Percentiles rank a stretch among this genome's conserved stretches.
phyloP scores from a whole-genome alignment of 2,888 invertebrate genomes.

The Chrysolina oricalcia region DNA sequence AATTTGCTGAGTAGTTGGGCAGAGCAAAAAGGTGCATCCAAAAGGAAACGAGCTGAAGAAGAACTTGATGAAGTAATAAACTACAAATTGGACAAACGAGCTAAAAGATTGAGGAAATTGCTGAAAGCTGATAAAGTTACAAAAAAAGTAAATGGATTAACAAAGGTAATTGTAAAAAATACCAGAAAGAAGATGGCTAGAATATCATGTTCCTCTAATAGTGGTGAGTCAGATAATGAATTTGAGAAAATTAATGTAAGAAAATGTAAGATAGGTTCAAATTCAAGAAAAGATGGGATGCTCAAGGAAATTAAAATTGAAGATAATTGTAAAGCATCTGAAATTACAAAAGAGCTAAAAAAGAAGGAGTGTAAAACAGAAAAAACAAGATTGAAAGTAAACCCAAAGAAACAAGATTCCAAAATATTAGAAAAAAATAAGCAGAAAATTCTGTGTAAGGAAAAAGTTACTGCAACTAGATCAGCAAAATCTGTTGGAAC shows the following conservation, averaged over 20 bases:
- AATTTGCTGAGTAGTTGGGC: conserved; percentile 77
- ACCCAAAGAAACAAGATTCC: conserved; percentile 1
- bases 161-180: conserved; percentile 27
- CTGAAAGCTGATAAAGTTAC: conserved; percentile 56
- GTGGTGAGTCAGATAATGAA: conserved; percentile 43
- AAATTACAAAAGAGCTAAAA: not conserved
- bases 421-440: not conserved
- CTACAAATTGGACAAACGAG: conserved; percentile 76
- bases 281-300: not conserved
- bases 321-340: not conserved
- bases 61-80: conserved; percentile 76
- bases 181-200: conserved; percentile 23
- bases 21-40: conserved; percentile 77
- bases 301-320: not conserved
- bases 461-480: not conserved
- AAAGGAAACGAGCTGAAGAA: conserved; percentile 75
- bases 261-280: not conserved
- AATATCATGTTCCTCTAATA: not conserved
- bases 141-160: not conserved
- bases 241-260: conserved; percentile 35
- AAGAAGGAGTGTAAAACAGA: not conserved
- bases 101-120: conserved; percentile 75
- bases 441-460: not conserved
- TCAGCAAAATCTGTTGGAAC: not conserved
- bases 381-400: not conserved